These are phyloP conservation scores for Luffia ferchaultella DNA, from an alignment of 2,888 invertebrate species.

Conservation along the genomic window DNA sequence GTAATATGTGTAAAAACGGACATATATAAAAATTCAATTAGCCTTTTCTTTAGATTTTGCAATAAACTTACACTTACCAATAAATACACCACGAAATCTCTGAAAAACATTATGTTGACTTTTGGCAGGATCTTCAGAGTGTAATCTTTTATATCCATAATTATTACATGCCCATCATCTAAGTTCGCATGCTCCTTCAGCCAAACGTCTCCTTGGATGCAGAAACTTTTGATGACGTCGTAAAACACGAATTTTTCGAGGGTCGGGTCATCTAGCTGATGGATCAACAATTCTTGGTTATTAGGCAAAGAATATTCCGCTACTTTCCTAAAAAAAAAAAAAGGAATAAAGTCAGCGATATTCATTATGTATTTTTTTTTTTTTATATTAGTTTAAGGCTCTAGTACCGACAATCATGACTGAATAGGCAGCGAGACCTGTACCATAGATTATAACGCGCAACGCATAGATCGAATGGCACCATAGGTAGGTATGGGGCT, in stretches of 20 bases:
- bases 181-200: slow-evolving; percentile 21
- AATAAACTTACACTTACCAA: slow-evolving; percentile 47
- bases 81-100: slow-evolving; percentile 36
- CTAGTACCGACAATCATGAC: background rate
- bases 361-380: background rate
- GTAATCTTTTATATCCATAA: slow-evolving; percentile 37
- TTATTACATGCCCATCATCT: slow-evolving; percentile 37
- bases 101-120: slow-evolving; percentile 39
- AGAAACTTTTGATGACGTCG: slow-evolving; percentile 33
- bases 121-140: slow-evolving; percentile 35
- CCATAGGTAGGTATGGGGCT: too few species aligned
- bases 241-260: slow-evolving; percentile 38
- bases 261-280: slow-evolving; percentile 31
- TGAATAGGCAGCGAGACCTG: background rate
- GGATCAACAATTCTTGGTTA: slow-evolving; percentile 33
- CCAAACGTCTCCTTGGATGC: slow-evolving; percentile 39
- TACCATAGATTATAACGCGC: too few species aligned
- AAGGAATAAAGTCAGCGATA: background rate
- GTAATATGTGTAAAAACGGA: too few species aligned
- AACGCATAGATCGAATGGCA: too few species aligned
- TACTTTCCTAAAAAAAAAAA: slow-evolving; percentile 23
- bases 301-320: slow-evolving; percentile 26
- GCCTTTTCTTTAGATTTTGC: too few species aligned
- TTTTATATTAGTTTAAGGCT: background rate
- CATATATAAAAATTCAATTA: too few species aligned